Evolutionary conservation across 2,888 invertebrate species (phyloP), one percentile per base, ranked within the genome.

Genomic region (Dioctria rufipes): DNA sequence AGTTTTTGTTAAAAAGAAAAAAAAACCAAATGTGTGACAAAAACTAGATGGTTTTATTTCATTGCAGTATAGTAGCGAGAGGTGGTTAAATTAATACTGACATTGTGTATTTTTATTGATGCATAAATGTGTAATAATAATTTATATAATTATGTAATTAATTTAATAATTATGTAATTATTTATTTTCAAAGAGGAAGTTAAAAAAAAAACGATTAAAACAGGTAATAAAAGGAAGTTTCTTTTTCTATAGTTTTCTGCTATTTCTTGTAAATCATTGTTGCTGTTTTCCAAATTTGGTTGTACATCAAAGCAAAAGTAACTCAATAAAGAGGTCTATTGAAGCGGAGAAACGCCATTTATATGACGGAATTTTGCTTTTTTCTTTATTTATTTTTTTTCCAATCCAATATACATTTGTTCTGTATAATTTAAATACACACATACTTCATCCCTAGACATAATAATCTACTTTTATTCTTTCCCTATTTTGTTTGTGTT

Each of bases 71-170:
- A 43, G n/a, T 25, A 25, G 6, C 60, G 60, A 42, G 4, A 37
- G 42, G 25, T 25, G 25, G 25, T 25, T 25, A 25, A 25, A 25
- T 25, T 25, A 25, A 13, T 25, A 63, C 63, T 77, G 77, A 11
- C 63, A 63, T 63, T 61, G 77, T 77, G 63, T 75, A 77, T 77
- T 77, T 77, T 46, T 77, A 77, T 77, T 77, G 63, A 77, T 77
- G 77, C 77, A 77, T 77, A 77, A 77, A 77, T 77, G 63, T 63
- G 25, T 25, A 25, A 25, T 25, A 77, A 63, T 63, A 73, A 73
- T 73, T 73, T 73, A 77, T 77, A 77, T 77, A 77, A 77, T 77
- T 77, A 77, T 77, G 77, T 77, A 77, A 77, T 77, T 77, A 75
- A 75, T 75, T 75, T 75, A 77, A 75, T 75, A 75, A 77, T 77